Percentiles rank a stretch among this genome's conserved stretches.
phyloP scores from a whole-genome alignment of 1,140 invertebrate species.

The Harpegnathos saltator region DNA sequence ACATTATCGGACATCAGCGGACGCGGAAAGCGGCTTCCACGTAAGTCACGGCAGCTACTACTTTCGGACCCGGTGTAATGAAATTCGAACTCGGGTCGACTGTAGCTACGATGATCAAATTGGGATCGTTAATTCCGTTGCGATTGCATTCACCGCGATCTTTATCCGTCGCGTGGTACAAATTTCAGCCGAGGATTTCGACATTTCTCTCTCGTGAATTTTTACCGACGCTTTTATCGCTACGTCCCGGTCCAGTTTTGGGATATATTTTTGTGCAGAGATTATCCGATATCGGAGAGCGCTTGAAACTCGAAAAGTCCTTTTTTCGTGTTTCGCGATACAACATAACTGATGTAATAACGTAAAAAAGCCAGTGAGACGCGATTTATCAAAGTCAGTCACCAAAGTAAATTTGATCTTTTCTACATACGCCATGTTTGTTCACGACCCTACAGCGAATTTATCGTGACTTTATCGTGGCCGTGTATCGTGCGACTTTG shows the following conservation, averaged over 20 bases:
- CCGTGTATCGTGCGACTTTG: too few species aligned
- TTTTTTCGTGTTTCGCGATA: not conserved
- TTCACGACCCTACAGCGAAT: too few species aligned
- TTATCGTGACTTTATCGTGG: too few species aligned
- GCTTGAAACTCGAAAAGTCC: not conserved
- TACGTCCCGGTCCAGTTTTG: not conserved
- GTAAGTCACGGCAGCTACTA: not conserved
- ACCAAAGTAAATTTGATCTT: too few species aligned
- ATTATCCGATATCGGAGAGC: not conserved
- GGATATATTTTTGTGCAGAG: not conserved
- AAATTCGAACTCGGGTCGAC: not conserved
- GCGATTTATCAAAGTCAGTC: too few species aligned
- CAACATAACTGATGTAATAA: too few species aligned
- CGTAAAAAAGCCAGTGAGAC: too few species aligned
- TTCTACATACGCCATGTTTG: too few species aligned
- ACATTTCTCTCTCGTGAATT: not conserved
- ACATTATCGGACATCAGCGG: not conserved
- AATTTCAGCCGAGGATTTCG: not conserved
- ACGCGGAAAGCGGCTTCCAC: not conserved
- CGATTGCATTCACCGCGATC: not conserved
- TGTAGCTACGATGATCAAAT: conserved; percentile 7
- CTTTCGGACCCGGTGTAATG: not conserved
- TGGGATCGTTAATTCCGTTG: not conserved
- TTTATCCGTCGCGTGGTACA: conserved; percentile 2
- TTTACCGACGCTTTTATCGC: conserved; percentile 13